Conservation (phyloP, 2,113 vertebrate genomes). For the Pomatorhinus ruficollis region DNA sequence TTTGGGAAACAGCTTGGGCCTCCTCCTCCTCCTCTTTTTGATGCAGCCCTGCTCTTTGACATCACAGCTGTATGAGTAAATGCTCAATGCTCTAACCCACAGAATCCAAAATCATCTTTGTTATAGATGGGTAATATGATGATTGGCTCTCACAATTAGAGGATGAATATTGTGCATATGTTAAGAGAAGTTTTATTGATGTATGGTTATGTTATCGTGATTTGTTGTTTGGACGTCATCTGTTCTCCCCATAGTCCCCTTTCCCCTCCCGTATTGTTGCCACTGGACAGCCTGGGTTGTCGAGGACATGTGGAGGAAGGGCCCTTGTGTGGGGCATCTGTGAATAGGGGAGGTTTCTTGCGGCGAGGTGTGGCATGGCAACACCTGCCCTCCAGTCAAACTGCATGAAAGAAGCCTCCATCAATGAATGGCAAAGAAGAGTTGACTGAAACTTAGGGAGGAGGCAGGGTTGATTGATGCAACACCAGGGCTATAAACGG, state of each 20-base stretch:
- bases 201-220: background rate
- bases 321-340: no score
- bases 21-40: background rate
- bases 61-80: background rate
- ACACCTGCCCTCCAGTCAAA: background rate
- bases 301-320: background rate
- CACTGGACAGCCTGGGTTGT: background rate
- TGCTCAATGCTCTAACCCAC: background rate
- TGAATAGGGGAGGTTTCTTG: background rate
- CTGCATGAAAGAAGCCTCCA: background rate
- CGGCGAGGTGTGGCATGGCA: background rate
- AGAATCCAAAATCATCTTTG: background rate
- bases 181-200: background rate
- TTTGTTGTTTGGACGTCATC: background rate
- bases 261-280: background rate
- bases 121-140: background rate
- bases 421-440: background rate
- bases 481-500: background rate
- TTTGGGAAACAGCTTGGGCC: background rate
- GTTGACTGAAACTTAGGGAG: background rate
- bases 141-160: background rate
- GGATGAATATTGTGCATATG: background rate
- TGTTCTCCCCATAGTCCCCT: background rate
- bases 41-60: background rate
- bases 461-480: background rate